Conservation (phyloP, 2,888 invertebrate species). For the Rotaria sp. region DNA sequence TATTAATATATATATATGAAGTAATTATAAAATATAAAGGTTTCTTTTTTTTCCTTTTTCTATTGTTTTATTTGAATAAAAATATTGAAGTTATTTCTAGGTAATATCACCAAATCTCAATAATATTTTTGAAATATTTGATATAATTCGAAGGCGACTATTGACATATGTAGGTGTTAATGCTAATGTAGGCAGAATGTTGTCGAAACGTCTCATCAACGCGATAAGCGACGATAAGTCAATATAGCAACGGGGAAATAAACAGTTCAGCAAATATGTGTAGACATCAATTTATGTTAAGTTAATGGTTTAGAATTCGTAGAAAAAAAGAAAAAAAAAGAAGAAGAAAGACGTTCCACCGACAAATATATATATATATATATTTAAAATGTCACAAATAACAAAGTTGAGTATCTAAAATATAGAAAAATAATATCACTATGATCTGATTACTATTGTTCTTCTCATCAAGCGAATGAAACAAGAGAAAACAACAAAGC, state of each 20-base stretch:
- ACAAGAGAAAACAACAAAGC: not conserved
- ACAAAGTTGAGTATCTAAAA: not conserved
- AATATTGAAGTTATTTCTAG: not conserved
- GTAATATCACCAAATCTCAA: conserved; percentile 29
- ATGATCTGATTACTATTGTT: not conserved
- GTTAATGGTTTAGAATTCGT: not conserved
- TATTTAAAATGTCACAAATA: not conserved
- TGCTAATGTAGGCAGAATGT: not conserved
- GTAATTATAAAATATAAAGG: not conserved
- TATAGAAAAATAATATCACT: not conserved
- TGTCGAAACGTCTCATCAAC: not conserved
- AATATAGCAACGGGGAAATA: not conserved
- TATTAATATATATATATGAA: not conserved
- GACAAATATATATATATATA: not conserved
- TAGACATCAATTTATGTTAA: not conserved
- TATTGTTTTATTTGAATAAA: not conserved
- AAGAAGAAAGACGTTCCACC: not conserved
- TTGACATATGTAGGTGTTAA: not conserved
- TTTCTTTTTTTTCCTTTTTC: not conserved
- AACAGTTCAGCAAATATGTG: not conserved
- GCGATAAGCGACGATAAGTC: conserved; percentile 1
- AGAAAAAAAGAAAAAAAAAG: not conserved
- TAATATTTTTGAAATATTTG: conserved; percentile 27
- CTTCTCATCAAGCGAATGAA: not conserved
- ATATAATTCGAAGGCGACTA: not conserved